Evolutionary conservation across 2,113 vertebrate species (phyloP).

Genomic region (Tenebrosternarchus preto): DNA sequence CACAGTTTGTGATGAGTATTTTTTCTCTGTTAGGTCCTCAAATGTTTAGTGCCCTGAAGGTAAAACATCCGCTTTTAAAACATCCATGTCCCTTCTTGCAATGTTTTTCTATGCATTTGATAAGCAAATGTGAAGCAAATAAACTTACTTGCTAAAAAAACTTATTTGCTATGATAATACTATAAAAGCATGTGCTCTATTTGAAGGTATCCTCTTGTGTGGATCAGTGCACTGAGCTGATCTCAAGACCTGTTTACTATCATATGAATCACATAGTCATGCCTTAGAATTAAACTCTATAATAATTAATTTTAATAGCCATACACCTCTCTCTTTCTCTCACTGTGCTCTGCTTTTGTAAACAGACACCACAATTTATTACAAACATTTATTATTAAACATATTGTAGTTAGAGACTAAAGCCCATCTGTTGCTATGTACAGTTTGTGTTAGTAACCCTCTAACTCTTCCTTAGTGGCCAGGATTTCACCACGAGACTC

Average conservation of each 20-base stretch:
- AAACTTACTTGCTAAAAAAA: too few relatives aligned
- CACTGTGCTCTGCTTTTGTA: neutral
- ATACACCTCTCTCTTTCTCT: neutral
- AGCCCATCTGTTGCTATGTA: too few relatives aligned
- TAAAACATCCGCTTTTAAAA: too few relatives aligned
- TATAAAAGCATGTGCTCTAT: neutral
- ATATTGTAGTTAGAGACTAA: too few relatives aligned
- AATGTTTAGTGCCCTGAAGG: neutral
- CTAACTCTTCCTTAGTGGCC: too few relatives aligned
- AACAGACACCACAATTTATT: too few relatives aligned
- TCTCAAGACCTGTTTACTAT: slow-evolving; percentile 8
- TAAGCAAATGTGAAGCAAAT: slow-evolving; percentile 30
- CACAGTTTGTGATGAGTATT: neutral
- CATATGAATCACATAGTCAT: slow-evolving; percentile 6
- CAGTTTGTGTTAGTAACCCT: too few relatives aligned
- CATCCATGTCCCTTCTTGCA: too few relatives aligned
- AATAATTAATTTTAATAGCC: neutral
- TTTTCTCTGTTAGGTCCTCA: neutral
- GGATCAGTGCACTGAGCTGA: slow-evolving; percentile 33
- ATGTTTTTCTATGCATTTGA: slow-evolving; percentile 3
- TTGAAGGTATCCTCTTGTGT: slow-evolving; percentile 20
- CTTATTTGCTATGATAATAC: slow-evolving; percentile 31
- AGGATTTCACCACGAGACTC: too few relatives aligned
- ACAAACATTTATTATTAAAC: too few relatives aligned
- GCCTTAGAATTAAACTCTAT: neutral